Evolutionary conservation across 2,113 vertebrate species (phyloP).

Genomic region (Carlito syrichta): DNA sequence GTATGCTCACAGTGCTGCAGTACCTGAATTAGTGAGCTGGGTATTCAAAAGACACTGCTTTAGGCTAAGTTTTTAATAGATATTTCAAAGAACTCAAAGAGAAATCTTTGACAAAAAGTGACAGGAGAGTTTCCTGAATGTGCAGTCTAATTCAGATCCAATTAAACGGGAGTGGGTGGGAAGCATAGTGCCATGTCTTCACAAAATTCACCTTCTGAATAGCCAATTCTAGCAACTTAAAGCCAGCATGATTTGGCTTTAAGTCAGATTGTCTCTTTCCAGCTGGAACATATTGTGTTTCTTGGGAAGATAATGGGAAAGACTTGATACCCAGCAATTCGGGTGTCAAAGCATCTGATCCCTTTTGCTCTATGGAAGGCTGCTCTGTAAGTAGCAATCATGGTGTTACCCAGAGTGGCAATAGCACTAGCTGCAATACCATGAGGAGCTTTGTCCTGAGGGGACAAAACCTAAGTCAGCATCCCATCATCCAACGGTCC

Average conservation of each 20-base stretch:
- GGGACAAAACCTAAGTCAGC: not conserved
- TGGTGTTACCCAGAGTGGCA: not conserved
- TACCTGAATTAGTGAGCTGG: constrained; percentile 68
- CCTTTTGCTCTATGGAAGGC: constrained; percentile 26
- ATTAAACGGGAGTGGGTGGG: not conserved
- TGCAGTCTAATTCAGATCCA: constrained; percentile 46
- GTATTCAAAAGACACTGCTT: constrained; percentile 77
- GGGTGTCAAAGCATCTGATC: constrained; percentile 52
- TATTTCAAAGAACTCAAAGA: constrained; percentile 65
- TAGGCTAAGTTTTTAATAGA: constrained; percentile 78
- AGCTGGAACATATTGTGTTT: constrained; percentile 67
- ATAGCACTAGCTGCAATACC: not conserved
- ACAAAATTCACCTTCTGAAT: constrained; percentile 17
- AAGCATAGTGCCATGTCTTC: not conserved
- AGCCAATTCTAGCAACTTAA: constrained; percentile 22
- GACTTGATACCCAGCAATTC: constrained; percentile 69
- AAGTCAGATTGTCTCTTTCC: constrained; percentile 59
- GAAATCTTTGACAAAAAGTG: constrained; percentile 69
- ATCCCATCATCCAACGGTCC: not conserved
- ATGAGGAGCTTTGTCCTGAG: not conserved
- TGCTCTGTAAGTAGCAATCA: constrained; percentile 45
- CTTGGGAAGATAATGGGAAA: constrained; percentile 60
- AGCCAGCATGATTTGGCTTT: constrained; percentile 56
- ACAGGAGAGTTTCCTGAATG: constrained; percentile 68
- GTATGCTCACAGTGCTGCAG: not conserved